Base-by-base conservation (phyloP, 2,113 vertebrate species). In the Notothenia coriiceps region DNA sequence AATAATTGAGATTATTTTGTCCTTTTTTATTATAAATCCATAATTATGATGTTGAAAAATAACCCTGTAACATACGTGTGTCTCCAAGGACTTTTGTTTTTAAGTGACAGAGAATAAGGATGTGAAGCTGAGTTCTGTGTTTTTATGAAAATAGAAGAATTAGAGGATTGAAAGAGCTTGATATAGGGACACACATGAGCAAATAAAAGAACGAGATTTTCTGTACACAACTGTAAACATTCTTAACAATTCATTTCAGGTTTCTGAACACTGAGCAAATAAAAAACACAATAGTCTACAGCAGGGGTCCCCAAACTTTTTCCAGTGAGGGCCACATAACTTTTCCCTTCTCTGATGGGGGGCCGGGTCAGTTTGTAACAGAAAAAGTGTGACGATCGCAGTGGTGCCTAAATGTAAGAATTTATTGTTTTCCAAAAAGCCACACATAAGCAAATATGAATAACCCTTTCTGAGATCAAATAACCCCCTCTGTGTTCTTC, bases 261-360 rank as follows among this genome's bases (percentile, higher is more conserved):
- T 51, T 44, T 70, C n/a, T 46, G 67, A 82, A 33, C 17, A 25
- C 17, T 55, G 10, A 40, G 66, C 47, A 73, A 68, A 69, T 35
- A 54, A 2, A 14, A 35, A 51, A 43, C 22, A 35, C 51, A 20
- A 6, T 69, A 65, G 35, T 73, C 25, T 9, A 33, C 20, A 15
- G 49, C n/a, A n/a, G n/a, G n/a, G n/a, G n/a, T n/a, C n/a, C n/a
- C n/a, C n/a, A n/a, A n/a, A n/a, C n/a, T n/a, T n/a, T n/a, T n/a
- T n/a, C n/a, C n/a, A n/a, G n/a, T n/a, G n/a, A n/a, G n/a, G n/a
- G n/a, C n/a, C n/a, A n/a, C n/a, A n/a, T n/a, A n/a, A n/a, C n/a
- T n/a, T n/a, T n/a, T n/a, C n/a, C n/a, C n/a, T n/a, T n/a, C n/a
- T n/a, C n/a, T n/a, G n/a, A n/a, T n/a, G n/a, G n/a, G n/a, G n/a